These are phyloP conservation scores for Orientallactaga bullata DNA, from an alignment of 2,113 vertebrate genomes.

Conservation along the genomic window DNA sequence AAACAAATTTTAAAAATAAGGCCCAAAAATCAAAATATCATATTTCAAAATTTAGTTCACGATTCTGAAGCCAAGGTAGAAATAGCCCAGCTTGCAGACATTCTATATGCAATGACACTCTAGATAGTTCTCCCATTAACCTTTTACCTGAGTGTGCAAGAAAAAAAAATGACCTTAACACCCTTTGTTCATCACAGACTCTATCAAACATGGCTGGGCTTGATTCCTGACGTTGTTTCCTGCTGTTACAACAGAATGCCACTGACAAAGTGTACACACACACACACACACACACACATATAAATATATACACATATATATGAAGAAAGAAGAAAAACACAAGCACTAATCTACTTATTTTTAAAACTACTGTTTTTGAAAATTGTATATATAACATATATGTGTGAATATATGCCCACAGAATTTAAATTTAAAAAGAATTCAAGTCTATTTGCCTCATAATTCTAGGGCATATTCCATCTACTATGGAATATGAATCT, in stretches of 20 bases:
- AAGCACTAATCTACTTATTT: too few species aligned
- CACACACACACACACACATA: too few species aligned
- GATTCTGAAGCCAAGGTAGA: background rate
- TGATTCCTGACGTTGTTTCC: background rate
- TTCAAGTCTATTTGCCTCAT: background rate
- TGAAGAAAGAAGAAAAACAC: too few species aligned
- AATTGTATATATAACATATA: too few species aligned
- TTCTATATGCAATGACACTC: background rate
- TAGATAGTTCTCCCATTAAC: background rate
- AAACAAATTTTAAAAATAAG: background rate
- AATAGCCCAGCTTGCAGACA: background rate
- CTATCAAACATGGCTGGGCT: background rate
- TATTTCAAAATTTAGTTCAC: slow-evolving; percentile 53
- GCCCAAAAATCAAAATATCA: slow-evolving; percentile 1
- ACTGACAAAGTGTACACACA: background rate
- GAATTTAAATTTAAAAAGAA: background rate
- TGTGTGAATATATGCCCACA: too few species aligned
- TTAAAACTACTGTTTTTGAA: too few species aligned
- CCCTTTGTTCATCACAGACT: background rate
- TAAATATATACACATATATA: too few species aligned
- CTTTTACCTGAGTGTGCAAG: background rate
- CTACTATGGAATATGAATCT: background rate
- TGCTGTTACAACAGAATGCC: background rate
- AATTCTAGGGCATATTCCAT: background rate
- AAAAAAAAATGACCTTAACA: background rate